Evolutionary conservation across 1,140 invertebrate genomes (phyloP).

Genomic region (Nixonia krombeini): DNA sequence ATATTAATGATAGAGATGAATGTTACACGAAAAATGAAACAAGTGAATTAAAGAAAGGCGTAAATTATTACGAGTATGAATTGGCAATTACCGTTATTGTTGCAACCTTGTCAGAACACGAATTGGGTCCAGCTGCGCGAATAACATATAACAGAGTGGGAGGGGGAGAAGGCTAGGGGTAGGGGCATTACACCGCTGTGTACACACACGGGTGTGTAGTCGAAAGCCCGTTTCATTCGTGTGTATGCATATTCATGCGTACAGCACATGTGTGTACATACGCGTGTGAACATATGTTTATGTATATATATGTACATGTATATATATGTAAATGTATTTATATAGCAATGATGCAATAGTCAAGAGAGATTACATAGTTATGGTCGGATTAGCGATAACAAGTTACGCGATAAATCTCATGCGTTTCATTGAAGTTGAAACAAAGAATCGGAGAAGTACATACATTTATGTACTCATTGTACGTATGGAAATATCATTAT

Average conservation of each 20-base stretch:
- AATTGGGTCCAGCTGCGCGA: slow-evolving; percentile 48
- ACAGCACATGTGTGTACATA: too few species aligned
- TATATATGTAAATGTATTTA: slow-evolving; percentile 2
- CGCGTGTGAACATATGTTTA: too few species aligned
- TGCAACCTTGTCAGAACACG: slow-evolving; percentile 37
- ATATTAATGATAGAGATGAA: too few species aligned
- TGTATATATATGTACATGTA: not conserved
- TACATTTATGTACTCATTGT: slow-evolving; percentile 1
- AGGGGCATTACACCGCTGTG: slow-evolving; percentile 13
- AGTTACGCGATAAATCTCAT: slow-evolving; percentile 23
- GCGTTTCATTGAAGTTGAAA: slow-evolving; percentile 9
- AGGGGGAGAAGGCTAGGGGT: slow-evolving; percentile 20
- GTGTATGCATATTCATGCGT: too few species aligned
- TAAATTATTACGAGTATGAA: slow-evolving; percentile 61
- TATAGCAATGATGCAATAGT: slow-evolving; percentile 36
- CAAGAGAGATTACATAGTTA: slow-evolving; percentile 35
- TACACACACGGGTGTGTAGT: slow-evolving; percentile 6
- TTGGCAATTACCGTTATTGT: slow-evolving; percentile 64
- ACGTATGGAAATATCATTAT: slow-evolving; percentile 2
- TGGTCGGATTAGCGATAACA: slow-evolving; percentile 33
- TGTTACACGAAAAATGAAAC: too few species aligned
- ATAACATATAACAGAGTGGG: slow-evolving; percentile 37
- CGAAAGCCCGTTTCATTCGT: slow-evolving; percentile 10
- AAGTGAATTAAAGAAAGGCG: slow-evolving; percentile 21
- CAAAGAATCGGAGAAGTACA: slow-evolving; percentile 7